These are phyloP conservation scores for Eurystomus glaucurus DNA, from an alignment of 2,797 vertebrate species.

Conservation along the genomic window DNA sequence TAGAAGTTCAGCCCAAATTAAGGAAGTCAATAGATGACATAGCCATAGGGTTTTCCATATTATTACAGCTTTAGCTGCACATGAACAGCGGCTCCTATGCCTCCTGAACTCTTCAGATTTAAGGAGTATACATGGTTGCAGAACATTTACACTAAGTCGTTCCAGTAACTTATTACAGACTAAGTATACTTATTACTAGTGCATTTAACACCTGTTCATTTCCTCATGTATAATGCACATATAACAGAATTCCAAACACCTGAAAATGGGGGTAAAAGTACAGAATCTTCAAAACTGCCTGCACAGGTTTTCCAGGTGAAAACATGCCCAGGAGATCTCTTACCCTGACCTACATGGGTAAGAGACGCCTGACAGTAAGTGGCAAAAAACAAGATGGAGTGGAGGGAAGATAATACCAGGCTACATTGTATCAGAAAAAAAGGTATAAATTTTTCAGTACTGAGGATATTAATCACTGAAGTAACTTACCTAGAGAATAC, in stretches of 20 bases:
- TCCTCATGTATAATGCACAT: neutral
- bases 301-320: neutral
- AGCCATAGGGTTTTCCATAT: neutral
- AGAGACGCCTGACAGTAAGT: neutral
- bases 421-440: neutral
- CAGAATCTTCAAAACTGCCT: neutral
- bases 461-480: neutral
- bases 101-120: neutral
- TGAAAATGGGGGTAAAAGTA: neutral
- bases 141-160: neutral
- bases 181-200: neutral
- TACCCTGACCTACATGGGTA: neutral
- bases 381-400: neutral
- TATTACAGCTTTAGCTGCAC: neutral
- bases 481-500: neutral
- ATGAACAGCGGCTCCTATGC: neutral
- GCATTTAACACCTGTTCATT: neutral
- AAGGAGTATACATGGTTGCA: neutral
- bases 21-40: neutral
- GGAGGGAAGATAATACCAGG: neutral
- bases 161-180: neutral
- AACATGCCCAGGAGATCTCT: neutral
- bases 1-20: neutral
- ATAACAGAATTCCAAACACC: neutral
- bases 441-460: neutral